Evolutionary conservation across 2,888 invertebrate species (phyloP), one percentile per base, ranked within the genome.

Genomic region (Caenorhabditis afra): DNA sequence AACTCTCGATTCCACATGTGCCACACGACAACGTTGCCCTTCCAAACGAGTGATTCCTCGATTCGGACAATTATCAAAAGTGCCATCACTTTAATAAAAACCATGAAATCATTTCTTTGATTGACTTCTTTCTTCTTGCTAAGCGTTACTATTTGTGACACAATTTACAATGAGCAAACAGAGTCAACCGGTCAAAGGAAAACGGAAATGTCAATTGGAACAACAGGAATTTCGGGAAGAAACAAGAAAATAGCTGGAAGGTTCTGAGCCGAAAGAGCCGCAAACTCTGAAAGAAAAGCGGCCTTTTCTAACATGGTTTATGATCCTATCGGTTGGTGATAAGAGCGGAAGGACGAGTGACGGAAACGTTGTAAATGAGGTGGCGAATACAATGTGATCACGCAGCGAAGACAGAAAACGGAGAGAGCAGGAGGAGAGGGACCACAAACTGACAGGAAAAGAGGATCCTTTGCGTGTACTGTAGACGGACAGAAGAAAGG

Each of bases 1-100:
- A 7, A 44, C 5, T 22, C 3, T n/a, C 39, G 18, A 14, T 7
- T 44, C 52, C 45, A 49, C 22, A 52, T 50, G 58, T 59, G 50
- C 57, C 57, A 50, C 29, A 37, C 14, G 29, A 16, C 35, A n/a
- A n/a, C 37, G 5, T 22, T 49, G n/a, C 47, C 47, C 47, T 18
- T 18, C 22, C 44, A 39, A 45, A 39, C 39, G 37, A 55, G 16
- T 41, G 45, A 29, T 55, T 20, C 41, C 49, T 47, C 73, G 55
- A 58, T 65, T 57, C 52, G 47, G 47, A 61, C 41, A 16, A 12
- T 47, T 62, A 29, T 41, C 57, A 35, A 53, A 44, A 47, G 74
- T 74, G 74, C 74, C 74, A 74, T 29, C 3, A 29, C 68, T 58
- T 50, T 50, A 71, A 64, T 73, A 73, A 68, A 58, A 64, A 22